Conservation (phyloP, 2,888 invertebrate species). For the Cacoxenus indagator region DNA sequence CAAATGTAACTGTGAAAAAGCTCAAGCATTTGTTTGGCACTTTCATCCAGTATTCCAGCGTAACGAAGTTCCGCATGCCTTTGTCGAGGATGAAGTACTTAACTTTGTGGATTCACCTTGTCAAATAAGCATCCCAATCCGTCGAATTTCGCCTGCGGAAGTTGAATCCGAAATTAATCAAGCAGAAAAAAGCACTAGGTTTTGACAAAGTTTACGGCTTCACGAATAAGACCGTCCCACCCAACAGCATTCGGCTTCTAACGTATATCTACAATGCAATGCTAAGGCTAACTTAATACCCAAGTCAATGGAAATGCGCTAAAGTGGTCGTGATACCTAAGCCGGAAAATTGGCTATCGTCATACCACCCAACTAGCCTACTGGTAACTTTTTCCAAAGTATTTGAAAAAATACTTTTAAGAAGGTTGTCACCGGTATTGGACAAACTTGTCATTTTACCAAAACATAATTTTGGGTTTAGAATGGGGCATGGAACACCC, state of each 20-base stretch:
- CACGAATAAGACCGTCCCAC: not conserved
- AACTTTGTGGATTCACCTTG: not conserved
- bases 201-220: not conserved
- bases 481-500: no score
- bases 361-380: not conserved
- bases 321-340: not conserved
- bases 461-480: no score
- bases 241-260: not conserved
- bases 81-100: not conserved
- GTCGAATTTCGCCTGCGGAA: not conserved
- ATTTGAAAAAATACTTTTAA: not conserved
- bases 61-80: not conserved
- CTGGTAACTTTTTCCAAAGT: no score
- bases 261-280: conserved; percentile 7
- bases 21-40: not conserved
- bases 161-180: not conserved
- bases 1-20: not conserved
- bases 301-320: conserved; percentile 6
- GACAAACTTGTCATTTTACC: no score
- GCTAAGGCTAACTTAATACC: not conserved
- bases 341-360: not conserved
- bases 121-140: not conserved
- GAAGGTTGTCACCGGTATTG: no score
- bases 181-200: not conserved
- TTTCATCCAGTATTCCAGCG: not conserved